These are phyloP conservation scores for Ceratotherium simum DNA, from an alignment of 2,113 vertebrate species.

Conservation along the genomic window DNA sequence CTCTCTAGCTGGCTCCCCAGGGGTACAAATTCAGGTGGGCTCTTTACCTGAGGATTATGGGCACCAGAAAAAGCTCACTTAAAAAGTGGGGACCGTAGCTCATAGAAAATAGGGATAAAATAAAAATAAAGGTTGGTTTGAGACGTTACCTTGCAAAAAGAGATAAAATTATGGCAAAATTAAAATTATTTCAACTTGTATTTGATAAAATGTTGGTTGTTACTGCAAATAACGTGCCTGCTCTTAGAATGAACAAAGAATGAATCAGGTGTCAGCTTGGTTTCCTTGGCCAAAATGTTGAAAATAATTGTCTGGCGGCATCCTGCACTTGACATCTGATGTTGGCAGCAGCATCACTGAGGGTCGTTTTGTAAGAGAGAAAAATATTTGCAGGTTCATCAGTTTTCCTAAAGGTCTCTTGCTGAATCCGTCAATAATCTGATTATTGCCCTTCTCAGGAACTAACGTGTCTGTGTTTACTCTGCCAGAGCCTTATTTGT, in stretches of 20 bases:
- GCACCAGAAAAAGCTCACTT: not conserved
- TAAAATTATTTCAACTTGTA: not conserved
- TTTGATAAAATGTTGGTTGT: not conserved
- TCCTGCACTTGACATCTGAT: not conserved
- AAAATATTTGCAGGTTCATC: not conserved
- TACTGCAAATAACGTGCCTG: not conserved
- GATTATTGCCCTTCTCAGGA: not conserved
- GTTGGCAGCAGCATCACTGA: not conserved
- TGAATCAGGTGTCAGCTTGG: not conserved
- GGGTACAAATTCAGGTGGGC: not conserved
- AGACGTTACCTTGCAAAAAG: not conserved
- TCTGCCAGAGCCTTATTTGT: not conserved
- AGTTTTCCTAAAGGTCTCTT: not conserved
- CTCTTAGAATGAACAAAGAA: not conserved
- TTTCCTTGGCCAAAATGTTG: not conserved
- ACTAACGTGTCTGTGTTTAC: not conserved
- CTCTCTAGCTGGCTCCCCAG: not conserved
- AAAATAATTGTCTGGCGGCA: not conserved
- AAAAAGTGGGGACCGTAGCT: not conserved
- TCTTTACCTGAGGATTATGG: not conserved
- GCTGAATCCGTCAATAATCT: not conserved
- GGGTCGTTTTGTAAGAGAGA: not conserved
- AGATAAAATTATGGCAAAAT: not conserved
- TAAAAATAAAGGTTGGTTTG: not conserved
- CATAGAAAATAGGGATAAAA: not conserved